Evolutionary conservation across 2,113 vertebrate genomes (phyloP), one percentile per base, ranked within the genome.

Genomic region (Microcebus ravelobensis): DNA sequence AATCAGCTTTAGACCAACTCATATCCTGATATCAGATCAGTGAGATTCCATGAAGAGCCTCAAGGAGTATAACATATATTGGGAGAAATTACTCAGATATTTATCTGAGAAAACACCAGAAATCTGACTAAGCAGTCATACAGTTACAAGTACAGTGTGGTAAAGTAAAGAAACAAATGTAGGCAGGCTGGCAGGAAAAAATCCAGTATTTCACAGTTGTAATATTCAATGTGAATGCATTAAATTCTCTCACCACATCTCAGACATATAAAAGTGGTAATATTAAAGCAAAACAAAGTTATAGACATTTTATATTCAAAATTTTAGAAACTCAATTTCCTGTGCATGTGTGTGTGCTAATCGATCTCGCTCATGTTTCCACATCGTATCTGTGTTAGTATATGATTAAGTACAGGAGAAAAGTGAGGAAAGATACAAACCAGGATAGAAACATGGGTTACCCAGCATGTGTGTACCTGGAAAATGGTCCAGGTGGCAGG

Each of bases 131-230:
- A 61, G 4, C 4, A 59, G 36, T 20, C 3, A 68, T 25, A n/a
- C 21, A 70, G 14, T 42, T 91, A 14, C 8, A 83, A 84, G 36
- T 27, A 81, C 3, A 67, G 57, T 67, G 36, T 39, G 31, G 39
- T 90, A 63, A 93, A 63, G 94, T 23, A 93, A 88, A 92, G 39
- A 91, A 83, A 82, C n/a, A 76, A 85, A 92, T 39, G 18, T 21
- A 57, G 36, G 34, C 5, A 57, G 36, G 34, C 7, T 76, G 68
- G 59, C 1, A 81, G 45, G 34, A 96, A 87, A 74, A 87, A 55
- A 42, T 36, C 15, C 52, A 36, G 9, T 61, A 0, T 45, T 87
- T n/a, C 61, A 89, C 61, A 89, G 15, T 21, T 63, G 25, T 67
- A 88, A 71, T 55, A 84, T 11, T 65, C 73, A 57, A 88, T 67